Percentiles rank a stretch among this genome's conserved stretches.
Evolutionary conservation across 1,140 invertebrate genomes (phyloP).

Genomic region (Meteorus sp.): DNA sequence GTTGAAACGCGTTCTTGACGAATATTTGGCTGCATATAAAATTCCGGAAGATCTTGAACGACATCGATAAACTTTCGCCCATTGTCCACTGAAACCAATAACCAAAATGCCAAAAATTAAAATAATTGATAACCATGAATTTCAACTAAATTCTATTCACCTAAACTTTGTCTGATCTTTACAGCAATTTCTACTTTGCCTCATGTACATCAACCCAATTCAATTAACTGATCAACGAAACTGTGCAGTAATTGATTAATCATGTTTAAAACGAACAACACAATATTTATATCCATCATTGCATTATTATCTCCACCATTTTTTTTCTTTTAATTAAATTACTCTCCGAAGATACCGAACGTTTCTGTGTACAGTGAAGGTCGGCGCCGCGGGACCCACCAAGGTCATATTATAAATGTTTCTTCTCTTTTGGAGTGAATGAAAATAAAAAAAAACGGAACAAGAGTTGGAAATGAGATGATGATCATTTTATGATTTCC

Average conservation of each 20-base stretch:
- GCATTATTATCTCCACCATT: too few relatives aligned
- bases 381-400: slow-evolving; percentile 25
- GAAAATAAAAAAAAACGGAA: not conserved
- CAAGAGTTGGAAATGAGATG: not conserved
- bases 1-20: slow-evolving; percentile 67
- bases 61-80: slow-evolving; percentile 75
- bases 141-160: slow-evolving; percentile 1
- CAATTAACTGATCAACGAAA: too few relatives aligned
- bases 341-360: slow-evolving; percentile 13
- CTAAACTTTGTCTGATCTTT: too few relatives aligned
- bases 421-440: not conserved
- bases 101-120: slow-evolving; percentile 4
- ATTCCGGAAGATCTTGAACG: slow-evolving; percentile 63
- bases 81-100: slow-evolving; percentile 67
- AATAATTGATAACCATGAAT: slow-evolving; percentile 16
- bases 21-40: slow-evolving; percentile 76
- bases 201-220: too few relatives aligned
- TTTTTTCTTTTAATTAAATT: slow-evolving; percentile 10
- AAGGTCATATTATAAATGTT: slow-evolving; percentile 27
- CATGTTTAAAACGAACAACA: too few relatives aligned
- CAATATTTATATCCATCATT: too few relatives aligned
- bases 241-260: too few relatives aligned
- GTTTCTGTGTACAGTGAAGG: slow-evolving; percentile 21
- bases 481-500: not conserved
- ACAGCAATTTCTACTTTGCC: too few relatives aligned